Evolutionary conservation across 2,797 vertebrate genomes (phyloP), one percentile per base, ranked within the genome.

Genomic region (Toxotes lorentzi): DNA sequence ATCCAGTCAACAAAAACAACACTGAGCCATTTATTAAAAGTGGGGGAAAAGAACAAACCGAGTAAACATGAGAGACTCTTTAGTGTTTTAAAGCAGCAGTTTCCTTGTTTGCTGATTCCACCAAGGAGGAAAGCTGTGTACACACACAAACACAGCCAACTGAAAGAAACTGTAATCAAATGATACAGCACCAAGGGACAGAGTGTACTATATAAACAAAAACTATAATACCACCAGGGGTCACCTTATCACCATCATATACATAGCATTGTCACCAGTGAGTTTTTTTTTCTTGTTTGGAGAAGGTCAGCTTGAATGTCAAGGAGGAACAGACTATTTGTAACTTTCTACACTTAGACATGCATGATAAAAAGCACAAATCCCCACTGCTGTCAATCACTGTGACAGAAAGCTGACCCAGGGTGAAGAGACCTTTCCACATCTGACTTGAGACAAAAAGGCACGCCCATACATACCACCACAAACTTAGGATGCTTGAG

Each of bases 1-100:
- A 87, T 64, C 53, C n/a, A 74, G 70, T 48, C 76, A 86, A 80
- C 63, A 82, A 77, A 85, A 80, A 84, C 11, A 86, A 84, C 74
- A 81, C 50, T 0, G 9, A 81, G 58, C 47, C 50, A 69, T 60
- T 82, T 56, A 58, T 58, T 66, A 11, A 79, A 66, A 76, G 14
- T 45, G 34, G 27, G 27, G 24, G 7, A 13, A 51, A 61, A 43
- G 24, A 57, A 56, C 34, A 61, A 73, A 30, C 13, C 45, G 64
- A 63, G 32, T 9, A 60, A 23, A 63, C 24, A 65, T 66, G 14
- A 48, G 23, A 73, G 70, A 64, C 43, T 70, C 30, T 60, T 70
- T 53, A 34, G 65, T 17, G 27, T 4, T 61, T 75, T 35, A 67
- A 80, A 83, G 64, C 51, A 70, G 54, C 47, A 21, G n/a, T 70